phyloP scores from a whole-genome alignment of 2,888 invertebrate species.

The Subacronicta megacephala region DNA sequence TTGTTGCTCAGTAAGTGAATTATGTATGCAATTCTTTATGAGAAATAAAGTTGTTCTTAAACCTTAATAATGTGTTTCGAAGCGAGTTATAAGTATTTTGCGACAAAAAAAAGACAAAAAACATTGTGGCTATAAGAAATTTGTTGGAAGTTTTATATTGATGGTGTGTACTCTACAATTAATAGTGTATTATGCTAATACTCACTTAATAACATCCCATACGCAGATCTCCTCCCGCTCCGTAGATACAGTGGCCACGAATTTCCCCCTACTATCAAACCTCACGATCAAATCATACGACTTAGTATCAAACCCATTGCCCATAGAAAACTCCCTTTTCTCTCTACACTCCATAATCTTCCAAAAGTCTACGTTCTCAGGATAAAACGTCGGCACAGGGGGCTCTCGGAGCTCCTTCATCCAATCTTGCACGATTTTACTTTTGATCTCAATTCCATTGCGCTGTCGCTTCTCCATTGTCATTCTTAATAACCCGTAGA shows the following conservation, averaged over 20 bases:
- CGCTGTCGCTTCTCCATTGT: slow-evolving; percentile 79
- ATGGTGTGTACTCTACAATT: too few relatives aligned
- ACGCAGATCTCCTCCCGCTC: slow-evolving; percentile 94
- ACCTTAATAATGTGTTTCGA: too few relatives aligned
- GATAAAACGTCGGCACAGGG: slow-evolving; percentile 90
- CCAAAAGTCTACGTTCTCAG: slow-evolving; percentile 85
- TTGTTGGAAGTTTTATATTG: too few relatives aligned
- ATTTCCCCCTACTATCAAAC: slow-evolving; percentile 91
- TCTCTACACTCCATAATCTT: slow-evolving; percentile 74
- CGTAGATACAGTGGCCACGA: slow-evolving; percentile 93
- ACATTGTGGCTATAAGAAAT: too few relatives aligned
- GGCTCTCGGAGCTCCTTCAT: slow-evolving; percentile 85
- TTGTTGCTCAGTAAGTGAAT: too few relatives aligned
- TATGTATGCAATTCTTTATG: too few relatives aligned
- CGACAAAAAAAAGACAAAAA: too few relatives aligned
- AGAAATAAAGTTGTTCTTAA: too few relatives aligned
- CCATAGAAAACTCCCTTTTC: slow-evolving; percentile 73
- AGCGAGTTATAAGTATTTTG: too few relatives aligned
- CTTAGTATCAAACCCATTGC: slow-evolving; percentile 83
- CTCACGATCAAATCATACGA: slow-evolving; percentile 90
- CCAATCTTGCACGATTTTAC: slow-evolving; percentile 82
- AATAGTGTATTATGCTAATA: too few relatives aligned
- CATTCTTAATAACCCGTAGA: slow-evolving; percentile 91
- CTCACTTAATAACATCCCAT: slow-evolving; percentile 92
- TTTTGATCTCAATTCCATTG: slow-evolving; percentile 73